Evolutionary conservation across 2,113 vertebrate species (phyloP).

Genomic region (Rhinoptilus africanus): DNA sequence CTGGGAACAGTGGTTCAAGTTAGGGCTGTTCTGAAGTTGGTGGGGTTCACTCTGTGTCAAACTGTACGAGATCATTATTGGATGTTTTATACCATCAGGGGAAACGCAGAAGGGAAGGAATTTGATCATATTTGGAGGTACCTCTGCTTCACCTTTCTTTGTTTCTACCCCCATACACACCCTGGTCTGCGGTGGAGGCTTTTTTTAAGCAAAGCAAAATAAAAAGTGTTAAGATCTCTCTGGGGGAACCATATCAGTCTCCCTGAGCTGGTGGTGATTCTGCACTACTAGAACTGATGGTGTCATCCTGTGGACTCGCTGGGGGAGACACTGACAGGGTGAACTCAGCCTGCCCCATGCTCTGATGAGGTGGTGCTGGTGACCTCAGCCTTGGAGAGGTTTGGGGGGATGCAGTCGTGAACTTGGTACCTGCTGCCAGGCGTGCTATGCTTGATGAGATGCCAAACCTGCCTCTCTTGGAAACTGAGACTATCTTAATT

Average conservation of each 20-base stretch:
- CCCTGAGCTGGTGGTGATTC: not conserved
- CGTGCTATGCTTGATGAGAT: fast-evolving
- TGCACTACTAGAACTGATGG: not conserved
- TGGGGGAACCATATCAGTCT: not conserved
- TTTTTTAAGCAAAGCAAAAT: not conserved
- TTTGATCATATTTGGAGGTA: not conserved
- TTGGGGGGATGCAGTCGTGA: fast-evolving
- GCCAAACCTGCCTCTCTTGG: not conserved
- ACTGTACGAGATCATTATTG: not conserved
- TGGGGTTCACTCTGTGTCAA: not conserved
- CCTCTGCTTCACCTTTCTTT: not conserved
- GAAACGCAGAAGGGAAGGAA: not conserved
- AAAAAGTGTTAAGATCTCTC: not conserved
- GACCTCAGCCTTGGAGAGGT: not conserved
- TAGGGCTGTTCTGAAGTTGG: not conserved
- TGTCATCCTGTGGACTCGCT: not conserved
- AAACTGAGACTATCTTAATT: not conserved
- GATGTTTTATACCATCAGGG: not conserved
- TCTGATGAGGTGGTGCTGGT: not conserved
- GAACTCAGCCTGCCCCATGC: not conserved
- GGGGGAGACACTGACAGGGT: not conserved
- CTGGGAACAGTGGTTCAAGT: not conserved
- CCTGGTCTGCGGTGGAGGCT: not conserved
- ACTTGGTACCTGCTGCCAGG: not conserved
- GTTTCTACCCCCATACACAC: not conserved